Evolutionary conservation across 2,797 vertebrate genomes (phyloP), one percentile per base, ranked within the genome.

Genomic region (Onychomys leucogaster): DNA sequence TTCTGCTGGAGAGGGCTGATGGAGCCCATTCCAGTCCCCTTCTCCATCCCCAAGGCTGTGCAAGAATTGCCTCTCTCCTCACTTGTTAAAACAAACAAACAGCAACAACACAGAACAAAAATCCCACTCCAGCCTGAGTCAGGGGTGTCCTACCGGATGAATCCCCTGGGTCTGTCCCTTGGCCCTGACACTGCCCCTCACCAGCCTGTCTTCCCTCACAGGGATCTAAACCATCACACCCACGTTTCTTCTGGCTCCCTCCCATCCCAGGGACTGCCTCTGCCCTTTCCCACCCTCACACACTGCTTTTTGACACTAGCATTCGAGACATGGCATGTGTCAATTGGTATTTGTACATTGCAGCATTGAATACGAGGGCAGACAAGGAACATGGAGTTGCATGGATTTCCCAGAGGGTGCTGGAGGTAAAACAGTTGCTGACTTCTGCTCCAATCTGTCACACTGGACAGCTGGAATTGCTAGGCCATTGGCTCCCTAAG

Each of bases 361-460:
- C 9, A 67, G 37, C 59, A 94, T 63, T 83, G 91, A 96, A 96
- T 97, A 77, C 78, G 61, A 95, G 90, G 90, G 59, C 88, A 71
- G 91, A 34, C 78, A 75, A 55, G 88, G 43, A 86, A 86, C 69
- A 17, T 27, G 27, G 23, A 73, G 43, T 52, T 80, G 91, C 77
- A 81, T 81, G 52, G 82, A 96, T 96, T 97, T 98, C 97, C 88
- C 90, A 87, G 89, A 88, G 93, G 93, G 59, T n/a, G 78, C 90
- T 94, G 23, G 67, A 95, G 90, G 83, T 95, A 90, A 91, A 96
- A 94, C 76, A 78, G 59, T 97, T 75, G 75, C 91, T 65, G n/a
- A 91, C 94, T 94, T 97, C 86, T 69, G 94, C 93, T 95, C 78
- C 52, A 59, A 82, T 95, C 80, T 94, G 78, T 96, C 95, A 92